phyloP scores from a whole-genome alignment of 1,140 invertebrate species.

The Plodia interpunctella region DNA sequence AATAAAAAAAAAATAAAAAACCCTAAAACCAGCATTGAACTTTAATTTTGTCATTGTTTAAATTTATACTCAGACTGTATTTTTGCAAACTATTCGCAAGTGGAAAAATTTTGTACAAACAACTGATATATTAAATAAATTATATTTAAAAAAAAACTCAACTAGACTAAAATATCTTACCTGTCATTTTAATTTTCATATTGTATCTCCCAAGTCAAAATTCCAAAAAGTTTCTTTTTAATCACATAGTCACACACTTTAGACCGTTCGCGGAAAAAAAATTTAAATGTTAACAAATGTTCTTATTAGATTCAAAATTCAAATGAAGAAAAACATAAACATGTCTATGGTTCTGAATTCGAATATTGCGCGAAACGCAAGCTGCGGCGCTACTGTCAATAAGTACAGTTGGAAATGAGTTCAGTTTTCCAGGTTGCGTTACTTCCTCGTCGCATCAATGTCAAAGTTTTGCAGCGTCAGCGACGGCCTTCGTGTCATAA shows the following conservation, averaged over 20 bases:
- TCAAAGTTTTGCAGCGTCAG: constrained; percentile 43
- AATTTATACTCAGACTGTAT: too few species aligned
- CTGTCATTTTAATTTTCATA: neutral
- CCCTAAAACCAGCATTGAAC: too few species aligned
- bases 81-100: too few species aligned
- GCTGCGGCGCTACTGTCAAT: constrained; percentile 29
- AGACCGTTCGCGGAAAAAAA: neutral
- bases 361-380: constrained; percentile 43
- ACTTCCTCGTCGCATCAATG: constrained; percentile 54
- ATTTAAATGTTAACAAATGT: neutral
- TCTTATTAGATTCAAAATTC: neutral
- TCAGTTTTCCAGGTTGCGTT: constrained; percentile 29
- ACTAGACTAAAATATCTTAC: neutral
- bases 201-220: neutral
- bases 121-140: too few species aligned
- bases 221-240: neutral
- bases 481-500: constrained; percentile 10
- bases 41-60: too few species aligned
- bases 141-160: too few species aligned
- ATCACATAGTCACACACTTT: neutral
- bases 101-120: too few species aligned
- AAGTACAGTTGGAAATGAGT: constrained; percentile 29
- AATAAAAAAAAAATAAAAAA: too few species aligned
- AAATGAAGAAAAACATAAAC: neutral
- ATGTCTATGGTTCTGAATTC: constrained; percentile 25